Evolutionary conservation across 2,888 invertebrate genomes (phyloP), one percentile per base, ranked within the genome.

Genomic region (Thereva unica): DNA sequence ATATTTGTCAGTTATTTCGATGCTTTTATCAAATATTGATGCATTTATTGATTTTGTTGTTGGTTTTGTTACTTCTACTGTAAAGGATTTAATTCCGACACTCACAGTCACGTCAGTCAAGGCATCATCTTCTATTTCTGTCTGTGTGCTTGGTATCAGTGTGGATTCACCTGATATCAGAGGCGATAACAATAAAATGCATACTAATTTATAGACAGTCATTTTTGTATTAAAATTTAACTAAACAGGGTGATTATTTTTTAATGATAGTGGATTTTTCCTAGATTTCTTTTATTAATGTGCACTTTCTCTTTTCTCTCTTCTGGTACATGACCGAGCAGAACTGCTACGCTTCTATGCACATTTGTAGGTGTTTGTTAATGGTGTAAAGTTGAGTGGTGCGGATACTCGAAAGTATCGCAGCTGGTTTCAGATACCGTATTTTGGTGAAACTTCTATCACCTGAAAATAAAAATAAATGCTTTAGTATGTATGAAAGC

Each of bases 41-140:
- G n/a, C 8, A 38, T 55, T 55, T 47, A 41, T 10, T 45, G 69
- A 65, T 57, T 71, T 72, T 37, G 67, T 68, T 4, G 69, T 70
- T 23, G 71, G 67, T 50, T 69, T 68, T 41, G 71, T 71, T 41
- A 72, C 69, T 67, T 72, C 71, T 55, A 71, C 69, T 8, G 72
- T 72, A 65, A 72, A 72, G 44, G 71, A 72, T 47, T 69, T 70
- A 45, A 72, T 72, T 6, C 71, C 72, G 68, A 72, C 69, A 50
- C 71, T 71, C 10, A 55, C 64, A 50, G 64, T 38, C 23, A 40
- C 34, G 37, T 64, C 64, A n/a, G 45, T 54, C 9, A 55, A 38
- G n/a, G 54, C 8, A 23, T 64, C 54, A 1, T 64, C 64, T 38
- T 64, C 64, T 41, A 50, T 41, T 45, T 45, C 45, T 38, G 45